Base-by-base conservation (phyloP, 1,140 invertebrate genomes). In the Gonioctena quinquepunctata region DNA sequence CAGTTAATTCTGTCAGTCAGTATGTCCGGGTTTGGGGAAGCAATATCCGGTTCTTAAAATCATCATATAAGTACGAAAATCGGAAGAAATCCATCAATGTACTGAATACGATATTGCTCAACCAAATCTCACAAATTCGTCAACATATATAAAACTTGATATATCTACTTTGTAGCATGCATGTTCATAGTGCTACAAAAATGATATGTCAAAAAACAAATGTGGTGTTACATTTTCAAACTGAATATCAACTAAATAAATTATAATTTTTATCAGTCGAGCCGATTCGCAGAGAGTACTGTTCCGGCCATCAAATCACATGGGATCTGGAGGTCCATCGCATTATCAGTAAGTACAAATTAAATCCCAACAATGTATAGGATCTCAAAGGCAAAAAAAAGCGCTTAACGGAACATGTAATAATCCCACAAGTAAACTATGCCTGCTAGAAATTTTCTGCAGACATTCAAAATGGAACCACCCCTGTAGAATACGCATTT, bases 301-400 rank as follows among this genome's bases (percentile, higher is more conserved):
- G 82, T 92, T 90, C 87, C 87, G 87, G 83, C 86, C 88, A 76
- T 87, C 88, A 78, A 91, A 91, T 86, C 90, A 90, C 85, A 89
- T 90, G 88, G 74, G 78, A 60, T 75, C 80, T 59, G 76, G 76
- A 76, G 79, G 79, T 71, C 71, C 82, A 63, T 78, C 79, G 64
- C 79, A 81, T 76, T 81, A 76, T 72, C 81, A 80, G 80, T 83
- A 79, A 82, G 80, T 83, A 33, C n/a, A n/a, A n/a, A n/a, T n/a
- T n/a, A n/a, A n/a, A n/a, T n/a, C n/a, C n/a, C n/a, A n/a, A n/a
- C n/a, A n/a, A n/a, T n/a, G 23, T 7, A n/a, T 21, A 8, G 5
- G 11, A 13, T 42, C 33, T 42, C 33, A 42, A n/a, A n/a, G n/a
- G n/a, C n/a, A n/a, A n/a, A n/a, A n/a, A n/a, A n/a, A n/a, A n/a